These are phyloP conservation scores for Chesias legatella DNA, from an alignment of 2,888 invertebrate species.

Conservation along the genomic window DNA sequence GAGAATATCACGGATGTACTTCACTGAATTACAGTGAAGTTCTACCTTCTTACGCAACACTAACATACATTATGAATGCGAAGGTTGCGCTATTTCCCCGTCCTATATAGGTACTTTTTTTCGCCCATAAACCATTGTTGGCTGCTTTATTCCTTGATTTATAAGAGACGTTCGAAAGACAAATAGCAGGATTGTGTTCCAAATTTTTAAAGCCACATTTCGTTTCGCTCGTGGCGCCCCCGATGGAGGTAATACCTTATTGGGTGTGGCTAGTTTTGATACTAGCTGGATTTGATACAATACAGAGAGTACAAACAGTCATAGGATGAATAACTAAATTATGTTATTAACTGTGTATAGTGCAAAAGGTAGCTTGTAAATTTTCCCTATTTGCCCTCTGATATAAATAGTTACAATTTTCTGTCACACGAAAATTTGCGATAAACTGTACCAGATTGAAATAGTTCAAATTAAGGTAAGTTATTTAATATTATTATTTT, in stretches of 20 bases:
- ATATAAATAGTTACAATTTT: too few species aligned
- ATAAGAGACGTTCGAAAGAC: constrained; percentile 87
- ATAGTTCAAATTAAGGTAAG: too few species aligned
- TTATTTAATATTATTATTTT: too few species aligned
- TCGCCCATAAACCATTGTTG: constrained; percentile 82
- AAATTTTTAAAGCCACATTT: constrained; percentile 90
- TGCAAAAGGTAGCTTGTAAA: too few species aligned
- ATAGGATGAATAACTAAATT: too few species aligned
- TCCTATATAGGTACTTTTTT: constrained; percentile 79
- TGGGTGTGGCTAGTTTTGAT: constrained; percentile 52
- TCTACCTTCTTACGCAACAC: constrained; percentile 63
- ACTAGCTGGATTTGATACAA: constrained; percentile 32
- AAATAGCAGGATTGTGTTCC: constrained; percentile 89
- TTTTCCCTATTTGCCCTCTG: too few species aligned
- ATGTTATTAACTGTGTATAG: too few species aligned
- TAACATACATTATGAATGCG: constrained; percentile 73
- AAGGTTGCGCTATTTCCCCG: constrained; percentile 75
- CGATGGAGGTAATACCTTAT: constrained; percentile 54
- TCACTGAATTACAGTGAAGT: constrained; percentile 35
- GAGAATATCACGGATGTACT: too few species aligned
- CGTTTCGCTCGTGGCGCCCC: constrained; percentile 81
- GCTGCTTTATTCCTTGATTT: constrained; percentile 85
- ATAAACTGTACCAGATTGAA: too few species aligned
- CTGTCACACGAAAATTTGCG: too few species aligned
- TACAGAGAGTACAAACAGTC: too few species aligned